These are phyloP conservation scores for Acanthopleura granulata DNA, from an alignment of 2,888 invertebrate species.

Conservation along the genomic window DNA sequence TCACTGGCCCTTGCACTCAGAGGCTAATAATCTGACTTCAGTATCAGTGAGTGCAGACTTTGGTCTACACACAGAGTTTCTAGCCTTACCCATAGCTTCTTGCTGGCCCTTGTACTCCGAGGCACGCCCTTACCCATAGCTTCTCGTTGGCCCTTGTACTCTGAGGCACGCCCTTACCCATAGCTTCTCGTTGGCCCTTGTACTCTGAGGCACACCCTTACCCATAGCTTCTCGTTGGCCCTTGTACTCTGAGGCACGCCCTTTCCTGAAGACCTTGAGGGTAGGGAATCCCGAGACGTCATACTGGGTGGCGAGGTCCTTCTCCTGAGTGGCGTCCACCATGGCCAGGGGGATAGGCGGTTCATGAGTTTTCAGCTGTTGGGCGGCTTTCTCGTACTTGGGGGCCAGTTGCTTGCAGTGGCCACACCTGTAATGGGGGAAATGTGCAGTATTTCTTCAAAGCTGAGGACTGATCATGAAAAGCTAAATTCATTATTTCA, in stretches of 20 bases:
- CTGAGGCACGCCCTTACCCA: constrained; percentile 61
- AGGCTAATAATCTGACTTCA: background rate
- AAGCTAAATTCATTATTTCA: background rate
- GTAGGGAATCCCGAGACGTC: constrained; percentile 73
- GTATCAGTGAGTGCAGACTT: background rate
- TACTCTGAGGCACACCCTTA: constrained; percentile 71
- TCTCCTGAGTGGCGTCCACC: constrained; percentile 73
- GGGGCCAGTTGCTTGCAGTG: constrained; percentile 73
- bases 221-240: constrained; percentile 70
- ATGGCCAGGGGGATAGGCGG: constrained; percentile 72
- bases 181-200: constrained; percentile 70
- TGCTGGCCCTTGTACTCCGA: no score
- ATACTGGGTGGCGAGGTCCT: constrained; percentile 70
- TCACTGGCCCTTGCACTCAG: no score
- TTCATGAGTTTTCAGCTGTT: constrained; percentile 62
- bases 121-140: no score
- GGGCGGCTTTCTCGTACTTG: constrained; percentile 73
- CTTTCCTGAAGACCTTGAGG: constrained; percentile 72
- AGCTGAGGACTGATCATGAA: background rate
- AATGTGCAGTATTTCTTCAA: no score
- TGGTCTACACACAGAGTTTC: no score
- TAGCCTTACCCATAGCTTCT: no score
- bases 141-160: no score
- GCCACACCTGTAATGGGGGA: constrained; percentile 70
- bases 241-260: constrained; percentile 71